Conservation (phyloP, 1,140 invertebrate species). For the Tetramorium parvispinum region DNA sequence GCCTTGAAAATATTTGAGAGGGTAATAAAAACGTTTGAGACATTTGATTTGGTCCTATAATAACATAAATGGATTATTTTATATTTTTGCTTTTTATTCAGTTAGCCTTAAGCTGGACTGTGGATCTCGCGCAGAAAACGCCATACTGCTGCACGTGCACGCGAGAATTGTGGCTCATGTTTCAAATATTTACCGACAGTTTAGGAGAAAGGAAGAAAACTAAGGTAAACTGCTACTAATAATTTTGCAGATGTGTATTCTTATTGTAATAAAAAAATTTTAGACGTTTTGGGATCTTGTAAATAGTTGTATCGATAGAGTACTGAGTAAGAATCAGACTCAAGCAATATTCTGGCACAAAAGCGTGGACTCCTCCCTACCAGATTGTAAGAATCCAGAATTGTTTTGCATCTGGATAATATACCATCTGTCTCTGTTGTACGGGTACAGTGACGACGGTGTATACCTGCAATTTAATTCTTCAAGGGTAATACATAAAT, state of each 20-base stretch:
- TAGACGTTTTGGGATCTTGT: conserved; percentile 83
- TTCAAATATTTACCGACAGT: conserved; percentile 80
- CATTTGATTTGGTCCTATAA: neutral
- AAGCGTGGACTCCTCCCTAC: conserved; percentile 53
- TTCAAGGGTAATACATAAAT: conserved; percentile 65
- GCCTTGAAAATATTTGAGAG: conserved; percentile 80
- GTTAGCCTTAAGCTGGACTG: conserved; percentile 71
- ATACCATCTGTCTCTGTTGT: conserved; percentile 81
- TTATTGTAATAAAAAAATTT: conserved; percentile 44
- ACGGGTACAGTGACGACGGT: conserved; percentile 79
- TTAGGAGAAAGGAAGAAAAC: conserved; percentile 67
- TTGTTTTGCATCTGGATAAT: conserved; percentile 82
- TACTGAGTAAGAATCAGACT: conserved; percentile 63
- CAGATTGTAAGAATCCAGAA: conserved; percentile 79
- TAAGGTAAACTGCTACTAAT: conserved; percentile 74
- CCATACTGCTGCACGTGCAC: conserved; percentile 84
- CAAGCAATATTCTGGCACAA: conserved; percentile 53
- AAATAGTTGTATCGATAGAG: conserved; percentile 76
- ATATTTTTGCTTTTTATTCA: conserved; percentile 63
- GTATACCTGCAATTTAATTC: conserved; percentile 71
- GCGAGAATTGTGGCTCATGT: conserved; percentile 84
- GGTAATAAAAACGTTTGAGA: conserved; percentile 76
- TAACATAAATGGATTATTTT: conserved; percentile 1
- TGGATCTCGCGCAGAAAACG: conserved; percentile 78
- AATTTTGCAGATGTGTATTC: neutral